Percentiles rank a stretch among this genome's conserved stretches.
These are phyloP conservation scores for Tympanuchus pallidicinctus DNA, from an alignment of 2,113 vertebrate genomes.

Conservation along the genomic window DNA sequence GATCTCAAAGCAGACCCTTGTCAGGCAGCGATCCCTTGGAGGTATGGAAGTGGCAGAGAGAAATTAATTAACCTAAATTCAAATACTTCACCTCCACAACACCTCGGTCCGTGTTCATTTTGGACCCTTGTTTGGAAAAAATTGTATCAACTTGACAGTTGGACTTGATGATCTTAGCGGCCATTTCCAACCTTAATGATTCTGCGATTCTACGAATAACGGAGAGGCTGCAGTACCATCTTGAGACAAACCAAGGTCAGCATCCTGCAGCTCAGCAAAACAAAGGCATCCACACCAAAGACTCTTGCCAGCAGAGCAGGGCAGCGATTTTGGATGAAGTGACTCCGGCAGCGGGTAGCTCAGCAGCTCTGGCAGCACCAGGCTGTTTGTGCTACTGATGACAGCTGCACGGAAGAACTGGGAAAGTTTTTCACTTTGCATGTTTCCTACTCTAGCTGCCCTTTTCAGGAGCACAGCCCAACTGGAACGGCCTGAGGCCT, in stretches of 20 bases:
- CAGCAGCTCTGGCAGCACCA: slow-evolving; percentile 47
- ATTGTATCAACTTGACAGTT: too few species aligned
- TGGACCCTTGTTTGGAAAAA: too few species aligned
- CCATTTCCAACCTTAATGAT: too few species aligned
- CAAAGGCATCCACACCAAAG: neutral
- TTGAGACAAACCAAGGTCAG: neutral
- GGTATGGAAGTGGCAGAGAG: neutral
- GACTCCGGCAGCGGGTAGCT: slow-evolving; percentile 26
- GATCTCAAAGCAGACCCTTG: neutral
- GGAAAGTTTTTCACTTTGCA: slow-evolving; percentile 15
- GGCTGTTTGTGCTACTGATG: slow-evolving; percentile 40
- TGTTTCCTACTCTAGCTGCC: slow-evolving; percentile 37
- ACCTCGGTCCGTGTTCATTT: neutral
- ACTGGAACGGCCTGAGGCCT: slow-evolving; percentile 41
- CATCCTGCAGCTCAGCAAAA: neutral
- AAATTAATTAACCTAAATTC: neutral
- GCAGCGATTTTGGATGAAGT: neutral
- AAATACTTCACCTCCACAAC: neutral
- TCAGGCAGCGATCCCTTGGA: neutral
- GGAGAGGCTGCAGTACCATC: neutral
- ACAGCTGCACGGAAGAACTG: slow-evolving; percentile 61
- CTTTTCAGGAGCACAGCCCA: slow-evolving; percentile 21
- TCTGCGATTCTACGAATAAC: neutral
- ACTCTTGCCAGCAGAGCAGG: neutral
- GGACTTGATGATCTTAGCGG: too few species aligned